A percentile compares a stretch with the other conserved stretches of the same genome.
These are phyloP conservation scores for Nomada ruficornis DNA, from an alignment of 2,888 invertebrate species.

Conservation along the genomic window DNA sequence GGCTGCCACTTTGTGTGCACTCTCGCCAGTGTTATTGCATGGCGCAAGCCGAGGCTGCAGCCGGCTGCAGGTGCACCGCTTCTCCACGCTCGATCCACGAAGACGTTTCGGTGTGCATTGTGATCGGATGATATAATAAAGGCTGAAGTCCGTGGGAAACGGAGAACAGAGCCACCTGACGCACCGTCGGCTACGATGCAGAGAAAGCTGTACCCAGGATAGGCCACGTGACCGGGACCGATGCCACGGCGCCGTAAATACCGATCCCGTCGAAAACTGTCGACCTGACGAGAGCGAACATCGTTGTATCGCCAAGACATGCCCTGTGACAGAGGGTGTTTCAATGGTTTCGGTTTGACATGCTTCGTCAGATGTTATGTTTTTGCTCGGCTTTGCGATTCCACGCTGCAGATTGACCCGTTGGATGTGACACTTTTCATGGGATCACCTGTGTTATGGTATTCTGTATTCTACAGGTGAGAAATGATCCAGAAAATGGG, in stretches of 20 bases:
- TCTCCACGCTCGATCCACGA: constrained; percentile 65
- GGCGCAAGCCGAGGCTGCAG: constrained; percentile 76
- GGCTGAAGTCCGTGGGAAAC: constrained; percentile 82
- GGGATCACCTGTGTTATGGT: too few species aligned
- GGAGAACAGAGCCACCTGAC: constrained; percentile 81
- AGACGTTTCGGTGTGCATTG: constrained; percentile 81
- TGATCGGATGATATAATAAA: constrained; percentile 83
- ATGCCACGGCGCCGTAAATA: constrained; percentile 20
- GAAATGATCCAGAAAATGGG: too few species aligned
- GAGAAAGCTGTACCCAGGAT: constrained; percentile 42
- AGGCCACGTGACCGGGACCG: constrained; percentile 27
- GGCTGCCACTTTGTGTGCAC: constrained; percentile 46
- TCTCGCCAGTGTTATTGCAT: constrained; percentile 63
- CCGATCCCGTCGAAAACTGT: constrained; percentile 32
- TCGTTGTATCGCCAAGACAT: not conserved
- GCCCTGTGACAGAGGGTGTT: constrained; percentile 3
- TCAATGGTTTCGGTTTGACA: constrained; percentile 12
- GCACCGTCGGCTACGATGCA: constrained; percentile 74
- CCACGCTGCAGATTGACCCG: not conserved
- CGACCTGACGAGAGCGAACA: constrained; percentile 4
- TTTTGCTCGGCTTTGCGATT: not conserved
- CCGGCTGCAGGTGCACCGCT: constrained; percentile 80
- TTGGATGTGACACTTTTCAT: not conserved
- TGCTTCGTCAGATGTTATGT: not conserved
- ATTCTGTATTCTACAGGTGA: too few species aligned